Conservation (phyloP, 2,113 vertebrate genomes). For the Mobula hypostoma region DNA sequence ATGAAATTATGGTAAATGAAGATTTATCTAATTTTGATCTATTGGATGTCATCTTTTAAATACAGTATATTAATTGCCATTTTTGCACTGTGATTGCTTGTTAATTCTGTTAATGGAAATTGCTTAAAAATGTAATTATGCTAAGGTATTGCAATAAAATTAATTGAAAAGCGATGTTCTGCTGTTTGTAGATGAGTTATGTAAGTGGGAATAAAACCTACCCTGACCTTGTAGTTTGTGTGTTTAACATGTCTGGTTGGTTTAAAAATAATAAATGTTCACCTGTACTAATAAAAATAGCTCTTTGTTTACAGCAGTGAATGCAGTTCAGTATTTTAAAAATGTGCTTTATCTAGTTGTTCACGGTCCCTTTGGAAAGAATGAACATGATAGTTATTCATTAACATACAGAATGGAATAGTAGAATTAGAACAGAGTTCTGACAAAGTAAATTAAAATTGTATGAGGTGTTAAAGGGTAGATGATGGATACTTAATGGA, state of each 20-base stretch:
- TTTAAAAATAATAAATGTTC: background rate
- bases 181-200: background rate
- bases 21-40: background rate
- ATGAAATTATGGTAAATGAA: slow-evolving; percentile 7
- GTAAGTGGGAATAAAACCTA: background rate
- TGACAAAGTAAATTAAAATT: too few species aligned
- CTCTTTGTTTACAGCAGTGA: too few species aligned
- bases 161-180: background rate
- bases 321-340: too few species aligned
- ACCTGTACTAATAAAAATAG: background rate
- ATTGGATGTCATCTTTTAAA: background rate
- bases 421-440: too few species aligned
- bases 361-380: too few species aligned
- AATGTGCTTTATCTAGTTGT: too few species aligned
- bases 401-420: too few species aligned
- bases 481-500: too few species aligned
- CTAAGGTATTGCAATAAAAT: slow-evolving; percentile 35
- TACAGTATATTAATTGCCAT: background rate
- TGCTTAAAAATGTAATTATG: slow-evolving; percentile 30
- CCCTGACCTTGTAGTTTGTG: background rate
- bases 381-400: too few species aligned
- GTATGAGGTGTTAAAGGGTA: too few species aligned
- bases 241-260: background rate
- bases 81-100: slow-evolving; percentile 33
- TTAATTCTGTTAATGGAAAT: slow-evolving; percentile 22